Conservation (phyloP, 1,140 invertebrate genomes). For the Cyclargus thomasi region DNA sequence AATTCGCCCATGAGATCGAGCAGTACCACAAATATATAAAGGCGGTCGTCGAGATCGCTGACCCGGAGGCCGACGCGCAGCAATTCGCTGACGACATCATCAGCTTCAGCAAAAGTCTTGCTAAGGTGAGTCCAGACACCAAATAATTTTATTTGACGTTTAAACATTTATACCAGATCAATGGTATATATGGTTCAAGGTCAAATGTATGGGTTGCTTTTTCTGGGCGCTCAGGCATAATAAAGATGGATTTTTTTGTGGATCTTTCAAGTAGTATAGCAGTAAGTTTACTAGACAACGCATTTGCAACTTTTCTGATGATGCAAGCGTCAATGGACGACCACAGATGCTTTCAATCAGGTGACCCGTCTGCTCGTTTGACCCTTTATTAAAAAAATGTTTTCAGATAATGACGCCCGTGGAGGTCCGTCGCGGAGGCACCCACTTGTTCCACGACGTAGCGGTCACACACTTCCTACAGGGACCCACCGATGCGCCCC, state of each 20-base stretch:
- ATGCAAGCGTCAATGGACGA: no score
- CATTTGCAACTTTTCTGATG: no score
- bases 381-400: background rate
- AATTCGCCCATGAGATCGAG: conserved; percentile 77
- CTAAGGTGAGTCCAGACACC: conserved; percentile 70
- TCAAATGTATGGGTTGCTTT: no score
- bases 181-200: no score
- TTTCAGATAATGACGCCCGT: conserved; percentile 83
- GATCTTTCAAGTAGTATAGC: no score
- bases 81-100: conserved; percentile 82
- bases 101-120: conserved; percentile 80
- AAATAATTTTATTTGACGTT: no score
- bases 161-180: no score
- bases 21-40: conserved; percentile 79
- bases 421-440: conserved; percentile 81
- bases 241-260: no score
- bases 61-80: conserved; percentile 64
- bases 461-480: conserved; percentile 78
- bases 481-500: conserved; percentile 65
- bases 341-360: no score
- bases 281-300: no score
- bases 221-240: no score
- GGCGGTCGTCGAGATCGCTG: conserved; percentile 74
- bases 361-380: no score
- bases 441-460: conserved; percentile 84